A percentile compares a stretch with the other conserved stretches of the same genome.
phyloP scores from a whole-genome alignment of 2,888 invertebrate genomes.

The Sarcophaga caerulescens region DNA sequence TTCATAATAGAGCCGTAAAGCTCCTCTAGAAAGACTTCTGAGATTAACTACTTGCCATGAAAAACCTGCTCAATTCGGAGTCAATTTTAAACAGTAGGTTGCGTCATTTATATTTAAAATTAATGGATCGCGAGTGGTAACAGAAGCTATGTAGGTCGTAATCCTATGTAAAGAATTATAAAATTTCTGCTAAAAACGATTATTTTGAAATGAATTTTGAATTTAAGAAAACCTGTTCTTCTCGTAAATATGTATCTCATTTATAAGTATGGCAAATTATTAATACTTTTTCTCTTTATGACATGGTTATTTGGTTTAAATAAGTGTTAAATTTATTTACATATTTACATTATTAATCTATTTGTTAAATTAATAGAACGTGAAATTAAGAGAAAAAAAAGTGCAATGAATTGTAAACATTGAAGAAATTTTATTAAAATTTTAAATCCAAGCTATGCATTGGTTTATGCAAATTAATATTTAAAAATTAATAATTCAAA shows the following conservation, averaged over 20 bases:
- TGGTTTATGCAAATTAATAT: slow-evolving; percentile 22
- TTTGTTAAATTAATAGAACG: slow-evolving; percentile 45
- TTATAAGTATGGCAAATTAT: no score
- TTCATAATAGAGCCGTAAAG: no score
- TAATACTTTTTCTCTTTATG: neutral
- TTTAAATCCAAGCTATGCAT: neutral
- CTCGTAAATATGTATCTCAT: no score
- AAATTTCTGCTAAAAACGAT: neutral
- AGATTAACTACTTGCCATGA: no score
- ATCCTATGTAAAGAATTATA: no score
- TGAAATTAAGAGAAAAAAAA: slow-evolving; percentile 7
- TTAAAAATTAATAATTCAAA: slow-evolving; percentile 4
- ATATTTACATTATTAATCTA: neutral
- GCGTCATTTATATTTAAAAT: no score
- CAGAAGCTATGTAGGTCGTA: no score
- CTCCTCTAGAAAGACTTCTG: no score
- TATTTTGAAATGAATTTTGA: neutral
- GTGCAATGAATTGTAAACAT: neutral
- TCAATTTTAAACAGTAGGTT: no score
- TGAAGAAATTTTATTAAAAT: slow-evolving; percentile 10
- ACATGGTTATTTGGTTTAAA: slow-evolving; percentile 28
- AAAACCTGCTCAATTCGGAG: no score
- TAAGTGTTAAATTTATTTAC: neutral
- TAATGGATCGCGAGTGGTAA: no score
- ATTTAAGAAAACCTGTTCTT: neutral